Base-by-base conservation (phyloP, 2,888 invertebrate species). In the Galeruca laticollis region DNA sequence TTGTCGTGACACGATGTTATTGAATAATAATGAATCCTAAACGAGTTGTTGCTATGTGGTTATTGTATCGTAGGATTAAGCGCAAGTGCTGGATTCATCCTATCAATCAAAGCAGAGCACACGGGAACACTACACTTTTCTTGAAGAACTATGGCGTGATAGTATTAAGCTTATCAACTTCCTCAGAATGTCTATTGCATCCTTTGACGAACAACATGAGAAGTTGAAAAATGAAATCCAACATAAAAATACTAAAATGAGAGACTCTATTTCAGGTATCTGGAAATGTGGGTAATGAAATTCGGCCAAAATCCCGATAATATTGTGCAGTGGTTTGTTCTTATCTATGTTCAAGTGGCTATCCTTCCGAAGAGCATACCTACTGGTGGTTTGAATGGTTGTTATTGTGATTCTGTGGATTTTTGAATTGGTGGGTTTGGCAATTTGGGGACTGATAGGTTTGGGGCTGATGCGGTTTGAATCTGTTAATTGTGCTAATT, bases 151-250 rank as follows among this genome's bases (percentile, higher is more conserved):
- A 11, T 18, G 51, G 37, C 26, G 18, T 56, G 61, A 56, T 68
- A 49, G 37, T 54, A 56, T 21, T 33, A 57, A 56, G 21, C 60
- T 67, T 33, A 60, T 60, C 18, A 31, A 43, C 11, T 60, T 33
- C 52, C 60, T 60, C 26, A 20, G 60, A 15, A 67, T 40, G 68
- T 59, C 56, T 9, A 57, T 59, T 21, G 15, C 15, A 40, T 68
- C 68, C 1, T 68, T 68, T 56, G 47, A 68, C 18, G 61, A 68
- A 59, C 31, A 64, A 13, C 51, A 64, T 54, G 65, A 65, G 8
- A 56, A 57, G 21, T 31, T 65, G 49, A 65, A 59, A 56, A 26
- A 65, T 26, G 15, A 56, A 20, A 33, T 65, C 20, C 64, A 65
- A 57, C 15, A 13, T 13, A 47, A 56, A 26, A 37, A 65, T 65